Conservation (phyloP, 2,113 vertebrate genomes). For the Sander vitreus region DNA sequence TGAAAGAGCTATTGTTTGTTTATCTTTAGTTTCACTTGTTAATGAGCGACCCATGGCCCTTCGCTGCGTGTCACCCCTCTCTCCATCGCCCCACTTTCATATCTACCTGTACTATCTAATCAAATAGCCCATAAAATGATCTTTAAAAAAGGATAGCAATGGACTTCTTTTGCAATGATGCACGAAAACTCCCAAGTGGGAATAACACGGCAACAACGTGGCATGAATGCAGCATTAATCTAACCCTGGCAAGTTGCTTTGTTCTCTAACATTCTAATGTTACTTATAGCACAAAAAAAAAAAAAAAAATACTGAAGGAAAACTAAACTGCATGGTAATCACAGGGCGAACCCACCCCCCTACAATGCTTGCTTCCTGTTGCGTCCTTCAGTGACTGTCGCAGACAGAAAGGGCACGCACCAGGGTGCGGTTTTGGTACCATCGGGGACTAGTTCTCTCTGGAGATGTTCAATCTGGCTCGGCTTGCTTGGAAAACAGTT, state of each 20-base stretch:
- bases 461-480: constrained; percentile 57
- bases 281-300: neutral
- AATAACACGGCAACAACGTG: neutral
- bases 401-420: constrained; percentile 54
- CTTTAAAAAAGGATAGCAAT: too few species aligned
- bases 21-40: constrained; percentile 2
- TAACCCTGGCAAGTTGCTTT: neutral
- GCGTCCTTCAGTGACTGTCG: constrained; percentile 44
- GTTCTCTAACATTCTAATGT: neutral
- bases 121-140: too few species aligned
- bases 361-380: constrained; percentile 65
- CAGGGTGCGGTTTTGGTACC: constrained; percentile 55
- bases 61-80: too few species aligned
- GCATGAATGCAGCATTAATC: neutral
- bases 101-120: too few species aligned
- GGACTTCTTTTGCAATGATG: neutral
- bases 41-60: too few species aligned
- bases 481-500: constrained; percentile 55
- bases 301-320: constrained; percentile 22
- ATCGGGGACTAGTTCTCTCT: constrained; percentile 40
- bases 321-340: constrained; percentile 45
- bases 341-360: constrained; percentile 34
- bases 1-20: neutral
- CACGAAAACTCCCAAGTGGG: neutral
- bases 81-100: too few species aligned